Percentiles rank a stretch among this genome's conserved stretches.
Conservation (phyloP, 2,888 invertebrate species). For the Mesoligia furuncula region DNA sequence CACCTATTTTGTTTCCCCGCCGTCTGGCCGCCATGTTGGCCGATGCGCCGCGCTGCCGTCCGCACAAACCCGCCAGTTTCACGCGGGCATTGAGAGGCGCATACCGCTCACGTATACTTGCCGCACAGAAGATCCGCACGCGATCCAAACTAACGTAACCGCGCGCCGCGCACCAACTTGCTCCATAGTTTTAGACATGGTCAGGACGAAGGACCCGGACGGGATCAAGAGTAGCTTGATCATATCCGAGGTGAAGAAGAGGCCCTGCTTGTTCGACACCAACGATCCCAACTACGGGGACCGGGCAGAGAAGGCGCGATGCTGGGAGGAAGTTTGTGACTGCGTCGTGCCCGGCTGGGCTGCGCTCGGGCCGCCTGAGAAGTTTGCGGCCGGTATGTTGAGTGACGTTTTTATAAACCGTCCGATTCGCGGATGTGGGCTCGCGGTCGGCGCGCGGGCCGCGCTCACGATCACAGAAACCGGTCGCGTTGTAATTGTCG, state of each 20-base stretch:
- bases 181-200: conserved; percentile 74
- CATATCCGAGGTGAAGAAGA: conserved; percentile 84
- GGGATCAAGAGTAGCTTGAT: conserved; percentile 85
- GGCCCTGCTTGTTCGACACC: conserved; percentile 85
- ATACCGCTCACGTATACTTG: conserved; percentile 72
- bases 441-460: conserved; percentile 62
- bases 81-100: conserved; percentile 85
- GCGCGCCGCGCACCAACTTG: conserved; percentile 38
- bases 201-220: conserved; percentile 83
- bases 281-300: conserved; percentile 86
- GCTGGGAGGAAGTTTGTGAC: conserved; percentile 88
- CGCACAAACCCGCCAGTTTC: conserved; percentile 83
- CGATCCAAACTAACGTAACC: conserved; percentile 63
- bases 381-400: conserved; percentile 86
- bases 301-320: conserved; percentile 84
- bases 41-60: conserved; percentile 75
- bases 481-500: conserved; percentile 81
- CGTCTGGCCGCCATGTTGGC: conserved; percentile 83
- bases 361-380: conserved; percentile 82
- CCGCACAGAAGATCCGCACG: conserved; percentile 74
- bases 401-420: conserved; percentile 71
- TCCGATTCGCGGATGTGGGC: conserved; percentile 73
- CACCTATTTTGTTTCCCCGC: conserved; percentile 84
- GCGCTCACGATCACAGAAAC: conserved; percentile 66
- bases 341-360: conserved; percentile 86